These are phyloP conservation scores for Sphenopsis melanotis DNA, from an alignment of 2,797 vertebrate species.

Conservation along the genomic window DNA sequence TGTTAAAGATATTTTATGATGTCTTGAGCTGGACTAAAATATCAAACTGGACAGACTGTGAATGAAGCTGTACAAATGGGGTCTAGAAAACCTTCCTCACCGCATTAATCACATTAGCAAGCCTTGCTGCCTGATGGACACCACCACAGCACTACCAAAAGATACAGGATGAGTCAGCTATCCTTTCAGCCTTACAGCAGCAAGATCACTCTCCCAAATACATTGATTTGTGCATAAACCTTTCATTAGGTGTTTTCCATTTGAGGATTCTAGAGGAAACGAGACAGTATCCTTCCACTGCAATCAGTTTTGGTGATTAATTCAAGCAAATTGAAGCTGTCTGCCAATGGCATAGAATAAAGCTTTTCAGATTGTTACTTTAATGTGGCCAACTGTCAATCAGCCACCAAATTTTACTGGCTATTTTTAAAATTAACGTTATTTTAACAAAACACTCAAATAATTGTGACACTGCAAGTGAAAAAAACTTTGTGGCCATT, in stretches of 20 bases:
- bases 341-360: background rate
- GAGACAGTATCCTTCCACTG: background rate
- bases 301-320: background rate
- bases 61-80: background rate
- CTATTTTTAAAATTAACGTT: background rate
- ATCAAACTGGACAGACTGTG: background rate
- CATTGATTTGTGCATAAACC: background rate
- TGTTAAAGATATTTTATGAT: background rate
- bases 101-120: background rate
- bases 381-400: background rate
- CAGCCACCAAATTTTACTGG: background rate
- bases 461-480: background rate
- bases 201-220: background rate
- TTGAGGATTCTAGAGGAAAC: background rate
- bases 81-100: background rate
- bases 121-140: background rate
- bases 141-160: background rate
- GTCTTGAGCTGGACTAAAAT: background rate
- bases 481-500: background rate
- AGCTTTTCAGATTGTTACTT: background rate
- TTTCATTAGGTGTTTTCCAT: background rate
- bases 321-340: background rate
- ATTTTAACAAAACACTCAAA: background rate
- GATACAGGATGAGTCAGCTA: background rate
- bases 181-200: background rate